These are phyloP conservation scores for Crepidodera aurea DNA, from an alignment of 2,888 invertebrate genomes.

Conservation along the genomic window DNA sequence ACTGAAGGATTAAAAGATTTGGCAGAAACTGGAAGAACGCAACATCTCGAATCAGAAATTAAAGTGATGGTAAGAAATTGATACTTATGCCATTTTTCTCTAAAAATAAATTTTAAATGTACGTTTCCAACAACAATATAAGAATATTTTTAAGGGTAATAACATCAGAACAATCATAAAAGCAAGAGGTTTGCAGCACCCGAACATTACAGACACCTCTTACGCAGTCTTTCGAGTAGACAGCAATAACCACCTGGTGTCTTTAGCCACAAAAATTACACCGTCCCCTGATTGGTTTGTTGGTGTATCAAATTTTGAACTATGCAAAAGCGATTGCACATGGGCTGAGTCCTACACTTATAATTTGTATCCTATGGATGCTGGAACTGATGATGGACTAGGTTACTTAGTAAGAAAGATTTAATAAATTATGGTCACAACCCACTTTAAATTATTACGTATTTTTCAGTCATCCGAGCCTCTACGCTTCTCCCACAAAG, in stretches of 20 bases:
- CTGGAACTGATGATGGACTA: constrained; percentile 90
- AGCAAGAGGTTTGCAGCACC: constrained; percentile 87
- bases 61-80: constrained; percentile 73
- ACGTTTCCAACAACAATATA: no score
- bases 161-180: constrained; percentile 90
- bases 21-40: constrained; percentile 91
- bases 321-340: constrained; percentile 86
- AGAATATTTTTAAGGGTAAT: constrained; percentile 67
- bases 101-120: not conserved
- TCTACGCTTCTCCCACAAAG: constrained; percentile 77
- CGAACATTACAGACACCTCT: constrained; percentile 82
- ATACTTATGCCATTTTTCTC: not conserved
- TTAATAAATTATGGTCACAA: not conserved
- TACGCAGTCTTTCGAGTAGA: constrained; percentile 89
- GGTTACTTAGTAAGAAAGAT: constrained; percentile 74
- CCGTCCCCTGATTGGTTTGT: constrained; percentile 98
- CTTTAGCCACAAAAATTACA: constrained; percentile 90
- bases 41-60: constrained; percentile 87
- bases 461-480: constrained; percentile 74
- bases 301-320: constrained; percentile 86
- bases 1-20: constrained; percentile 87
- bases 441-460: no score
- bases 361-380: constrained; percentile 92
- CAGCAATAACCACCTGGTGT: constrained; percentile 87
- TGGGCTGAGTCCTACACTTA: constrained; percentile 83